A percentile compares a stretch with the other conserved stretches of the same genome.
Evolutionary conservation across 1,140 invertebrate genomes (phyloP).

Genomic region (Ceratitis capitata): DNA sequence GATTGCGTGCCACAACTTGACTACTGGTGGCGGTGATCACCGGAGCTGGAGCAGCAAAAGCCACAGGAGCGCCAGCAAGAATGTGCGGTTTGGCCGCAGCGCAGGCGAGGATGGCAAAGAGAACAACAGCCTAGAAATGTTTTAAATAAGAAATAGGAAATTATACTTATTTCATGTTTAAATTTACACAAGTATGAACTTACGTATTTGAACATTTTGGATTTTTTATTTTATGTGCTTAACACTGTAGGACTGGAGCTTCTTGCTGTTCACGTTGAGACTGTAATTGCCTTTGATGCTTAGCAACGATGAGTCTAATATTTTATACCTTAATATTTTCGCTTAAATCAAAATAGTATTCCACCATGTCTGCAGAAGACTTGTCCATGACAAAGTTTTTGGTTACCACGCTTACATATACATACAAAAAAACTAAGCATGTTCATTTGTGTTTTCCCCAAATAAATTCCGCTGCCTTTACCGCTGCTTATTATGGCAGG

Average conservation of each 20-base stretch:
- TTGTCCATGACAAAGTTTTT: not conserved
- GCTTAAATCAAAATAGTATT: not conserved
- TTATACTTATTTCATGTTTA: not conserved
- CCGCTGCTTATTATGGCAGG: not conserved
- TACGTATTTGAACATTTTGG: slow-evolving; percentile 46
- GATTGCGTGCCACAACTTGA: slow-evolving; percentile 66
- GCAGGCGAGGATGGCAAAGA: slow-evolving; percentile 40
- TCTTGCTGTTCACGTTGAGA: not conserved
- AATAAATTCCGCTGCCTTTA: not conserved
- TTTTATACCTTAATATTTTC: not conserved
- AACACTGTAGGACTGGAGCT: not conserved
- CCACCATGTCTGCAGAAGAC: not conserved
- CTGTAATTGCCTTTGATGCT: not conserved
- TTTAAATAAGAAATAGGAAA: not conserved
- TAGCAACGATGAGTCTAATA: not conserved
- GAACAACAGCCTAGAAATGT: slow-evolving; percentile 10
- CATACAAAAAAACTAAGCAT: not conserved
- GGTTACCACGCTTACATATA: not conserved
- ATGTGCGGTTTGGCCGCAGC: slow-evolving; percentile 42
- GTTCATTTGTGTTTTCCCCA: not conserved
- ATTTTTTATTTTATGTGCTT: not conserved
- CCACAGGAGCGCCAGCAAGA: slow-evolving; percentile 44
- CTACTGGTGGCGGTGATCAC: slow-evolving; percentile 66
- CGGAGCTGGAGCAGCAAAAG: slow-evolving; percentile 54
- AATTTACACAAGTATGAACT: not conserved